These are phyloP conservation scores for Heliconius ismenius DNA, from an alignment of 2,888 invertebrate genomes.

Conservation along the genomic window DNA sequence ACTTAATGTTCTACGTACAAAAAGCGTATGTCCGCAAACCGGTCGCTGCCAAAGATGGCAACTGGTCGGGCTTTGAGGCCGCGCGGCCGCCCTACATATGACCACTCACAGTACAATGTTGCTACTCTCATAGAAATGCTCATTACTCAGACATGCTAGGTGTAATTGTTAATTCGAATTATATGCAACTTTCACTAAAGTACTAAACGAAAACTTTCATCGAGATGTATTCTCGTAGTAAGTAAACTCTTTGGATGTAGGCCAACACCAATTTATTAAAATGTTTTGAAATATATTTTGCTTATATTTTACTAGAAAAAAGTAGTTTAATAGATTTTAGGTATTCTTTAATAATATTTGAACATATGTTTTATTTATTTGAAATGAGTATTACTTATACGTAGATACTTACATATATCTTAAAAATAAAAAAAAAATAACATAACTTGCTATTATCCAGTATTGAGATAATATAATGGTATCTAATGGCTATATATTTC, in stretches of 20 bases:
- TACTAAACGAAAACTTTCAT: conserved; percentile 38
- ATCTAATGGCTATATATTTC: conserved; percentile 8
- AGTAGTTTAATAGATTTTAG: neutral
- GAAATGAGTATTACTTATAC: neutral
- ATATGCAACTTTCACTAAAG: conserved; percentile 40
- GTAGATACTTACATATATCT: neutral
- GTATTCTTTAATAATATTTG: neutral
- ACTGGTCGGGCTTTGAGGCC: conserved; percentile 73
- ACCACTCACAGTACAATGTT: conserved; percentile 49
- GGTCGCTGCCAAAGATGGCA: conserved; percentile 77
- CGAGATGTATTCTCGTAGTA: conserved; percentile 30
- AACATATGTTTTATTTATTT: neutral
- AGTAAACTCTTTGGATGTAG: conserved; percentile 39
- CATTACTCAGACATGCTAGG: conserved; percentile 40
- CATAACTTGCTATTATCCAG: neutral
- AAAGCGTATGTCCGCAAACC: conserved; percentile 67
- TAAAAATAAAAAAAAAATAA: neutral
- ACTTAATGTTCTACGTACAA: conserved; percentile 61
- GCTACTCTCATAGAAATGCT: conserved; percentile 46
- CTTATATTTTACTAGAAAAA: neutral
- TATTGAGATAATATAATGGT: neutral
- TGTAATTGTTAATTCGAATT: conserved; percentile 39
- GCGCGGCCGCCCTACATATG: conserved; percentile 65
- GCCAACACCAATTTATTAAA: conserved; percentile 34
- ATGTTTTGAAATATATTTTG: conserved; percentile 17